Base-by-base conservation (phyloP, 1,140 invertebrate species). In the Drosophila leontia region DNA sequence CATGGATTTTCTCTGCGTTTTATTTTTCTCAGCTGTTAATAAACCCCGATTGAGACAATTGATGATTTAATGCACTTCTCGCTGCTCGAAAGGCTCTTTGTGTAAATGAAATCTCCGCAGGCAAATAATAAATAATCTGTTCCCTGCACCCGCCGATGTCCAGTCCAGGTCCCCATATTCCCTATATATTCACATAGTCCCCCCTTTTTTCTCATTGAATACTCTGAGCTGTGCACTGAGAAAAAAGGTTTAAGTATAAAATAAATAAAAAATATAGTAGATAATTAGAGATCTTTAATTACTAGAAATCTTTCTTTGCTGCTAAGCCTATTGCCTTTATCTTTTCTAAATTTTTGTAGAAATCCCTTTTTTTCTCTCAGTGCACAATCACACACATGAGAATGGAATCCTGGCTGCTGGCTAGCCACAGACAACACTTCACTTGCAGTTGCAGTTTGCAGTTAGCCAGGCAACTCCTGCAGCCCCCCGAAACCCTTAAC, bases 371-470 rank as follows among this genome's bases (percentile, higher is more conserved):
- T 23, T 61, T 50, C 34, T 13, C 26, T 23, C 0, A 62, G 37
- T 61, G 57, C 32, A 44, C 17, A 64, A 44, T 51, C 70, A 64
- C 47, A 47, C 55, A 72, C 59, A 50, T 71, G 69, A 59, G 41
- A 72, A 51, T 42, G 69, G 42, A 72, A 71, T 72, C 67, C 53
- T 59, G 67, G 67, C 75, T 72, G 67, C 60, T 72, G 70, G 80
- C 80, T 80, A 68, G 83, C 83, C 83, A 78, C 83, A 87, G 83
- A 75, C 76, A 87, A 87, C 75, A 84, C 84, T 87, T 87, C 83
- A 87, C 80, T 88, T 88, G 83, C 83, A 87, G 83, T 86, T 86
- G 82, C 82, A 86, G 78, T 80, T 84, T 83, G 61, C 76, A 83
- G 79, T 83, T 83, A 71, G 81, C 81, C 50, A 26, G 82, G 51